A percentile compares a stretch with the other conserved stretches of the same genome.
Conservation (phyloP, 2,113 vertebrate species). For the Dipodomys ordii region DNA sequence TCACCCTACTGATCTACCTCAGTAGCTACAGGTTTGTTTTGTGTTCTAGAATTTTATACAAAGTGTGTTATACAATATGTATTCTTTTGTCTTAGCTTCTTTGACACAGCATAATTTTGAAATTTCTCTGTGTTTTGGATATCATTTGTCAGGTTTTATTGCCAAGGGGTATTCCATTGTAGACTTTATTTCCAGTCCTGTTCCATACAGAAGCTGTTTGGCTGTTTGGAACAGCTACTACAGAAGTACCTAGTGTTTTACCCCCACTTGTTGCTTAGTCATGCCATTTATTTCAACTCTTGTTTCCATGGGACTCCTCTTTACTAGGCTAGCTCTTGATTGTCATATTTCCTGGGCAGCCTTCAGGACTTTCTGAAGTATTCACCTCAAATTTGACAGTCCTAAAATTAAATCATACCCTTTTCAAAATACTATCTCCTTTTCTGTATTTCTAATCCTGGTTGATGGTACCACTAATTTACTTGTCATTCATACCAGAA, state of each 20-base stretch:
- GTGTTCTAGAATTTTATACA: slow-evolving; percentile 1
- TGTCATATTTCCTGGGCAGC: background rate
- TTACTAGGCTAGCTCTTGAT: background rate
- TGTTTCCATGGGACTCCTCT: background rate
- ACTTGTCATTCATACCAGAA: slow-evolving; percentile 27
- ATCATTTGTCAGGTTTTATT: slow-evolving; percentile 9
- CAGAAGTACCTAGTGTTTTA: background rate
- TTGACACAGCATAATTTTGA: background rate
- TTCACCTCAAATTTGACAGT: background rate
- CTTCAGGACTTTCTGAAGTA: slow-evolving; percentile 26
- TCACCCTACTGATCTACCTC: background rate
- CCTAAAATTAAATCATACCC: background rate
- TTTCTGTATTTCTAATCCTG: background rate
- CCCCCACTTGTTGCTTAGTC: background rate
- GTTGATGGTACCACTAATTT: background rate
- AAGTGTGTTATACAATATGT: background rate
- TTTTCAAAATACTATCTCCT: slow-evolving; percentile 29
- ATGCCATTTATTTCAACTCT: slow-evolving; percentile 11
- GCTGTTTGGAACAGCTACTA: too few relatives aligned
- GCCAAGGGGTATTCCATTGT: background rate
- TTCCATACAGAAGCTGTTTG: background rate
- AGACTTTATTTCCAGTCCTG: background rate
- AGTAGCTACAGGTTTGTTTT: background rate
- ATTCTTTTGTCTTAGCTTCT: background rate
- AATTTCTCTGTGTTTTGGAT: background rate